Evolutionary conservation across 2,888 invertebrate species (phyloP), one percentile per base, ranked within the genome.

Genomic region (Arctia plantaginis): DNA sequence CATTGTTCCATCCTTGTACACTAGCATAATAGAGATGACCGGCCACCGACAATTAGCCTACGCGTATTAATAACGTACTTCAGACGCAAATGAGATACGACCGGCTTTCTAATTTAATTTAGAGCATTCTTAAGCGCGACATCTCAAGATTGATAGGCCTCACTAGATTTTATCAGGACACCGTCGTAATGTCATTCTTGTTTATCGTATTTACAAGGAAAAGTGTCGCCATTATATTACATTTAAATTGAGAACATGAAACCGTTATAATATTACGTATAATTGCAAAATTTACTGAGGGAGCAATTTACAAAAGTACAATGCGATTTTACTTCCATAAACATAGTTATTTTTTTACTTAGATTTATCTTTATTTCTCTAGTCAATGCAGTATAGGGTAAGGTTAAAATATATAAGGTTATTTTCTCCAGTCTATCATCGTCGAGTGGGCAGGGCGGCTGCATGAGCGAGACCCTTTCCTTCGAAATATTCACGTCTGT

Each of bases 91-190:
- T 91, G 88, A 86, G 85, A 86, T 86, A 85, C 82, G 89, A 93
- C 92, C 93, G 91, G 89, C 94, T 94, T 93, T 93, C 93, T 93
- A 93, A 92, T 92, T 90, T 90, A 92, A 94, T 91, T 91, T 90
- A 87, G 92, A 91, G 87, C 90, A 89, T 85, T 89, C 80, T 86
- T 84, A 86, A 85, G 78, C 83, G 86, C 81, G 90, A 90, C 90
- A 85, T 80, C 82, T 75, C 69, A 84, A 84, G 87, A 89, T 82
- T 82, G 89, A 89, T 89, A 80, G 82, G 82, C 73, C 77, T 70
- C 75, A 69, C 66, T 73, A 78, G 81, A 85, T 84, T 76, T 47
- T 64, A 82, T 87, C 85, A 74, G 71, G 71, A 80, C 75, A 59
- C 73, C 80, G 62, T 69, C 41, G 51, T 62, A 59, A 62, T 44